Conservation (phyloP, 1,140 invertebrate species). For the Maconellicoccus hirsutus region DNA sequence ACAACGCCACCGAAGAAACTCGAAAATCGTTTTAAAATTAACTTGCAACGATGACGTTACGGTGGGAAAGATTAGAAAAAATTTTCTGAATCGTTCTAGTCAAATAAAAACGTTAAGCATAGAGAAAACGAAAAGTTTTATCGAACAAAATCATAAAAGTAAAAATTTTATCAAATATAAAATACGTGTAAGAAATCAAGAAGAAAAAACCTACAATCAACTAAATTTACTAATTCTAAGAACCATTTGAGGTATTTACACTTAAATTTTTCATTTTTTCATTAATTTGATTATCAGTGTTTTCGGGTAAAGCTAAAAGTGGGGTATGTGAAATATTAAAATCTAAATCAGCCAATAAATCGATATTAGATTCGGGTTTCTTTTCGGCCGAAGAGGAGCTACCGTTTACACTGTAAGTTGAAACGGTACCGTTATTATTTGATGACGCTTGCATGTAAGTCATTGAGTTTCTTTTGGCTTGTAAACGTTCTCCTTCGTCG, state of each 20-base stretch:
- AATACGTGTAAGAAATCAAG: no score
- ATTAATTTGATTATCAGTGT: background rate
- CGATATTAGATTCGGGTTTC: background rate
- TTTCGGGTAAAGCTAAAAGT: background rate
- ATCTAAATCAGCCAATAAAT: slow-evolving; percentile 15
- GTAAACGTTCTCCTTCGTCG: background rate
- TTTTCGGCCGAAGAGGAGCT: background rate
- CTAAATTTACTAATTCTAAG: no score
- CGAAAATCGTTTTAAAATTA: no score
- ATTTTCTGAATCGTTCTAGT: no score
- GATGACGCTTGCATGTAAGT: slow-evolving; percentile 12
- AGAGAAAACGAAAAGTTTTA: no score
- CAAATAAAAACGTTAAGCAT: no score
- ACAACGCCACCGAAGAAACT: no score
- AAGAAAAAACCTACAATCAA: no score
- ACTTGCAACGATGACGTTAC: no score
- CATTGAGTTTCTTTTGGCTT: slow-evolving; percentile 3
- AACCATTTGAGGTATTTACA: background rate
- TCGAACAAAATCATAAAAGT: no score
- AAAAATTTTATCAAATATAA: no score
- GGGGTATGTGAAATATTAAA: background rate
- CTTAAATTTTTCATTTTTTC: background rate
- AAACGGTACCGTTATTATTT: background rate
- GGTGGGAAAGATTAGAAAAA: no score
- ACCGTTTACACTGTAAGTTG: background rate